Base-by-base conservation (phyloP, 2,113 vertebrate genomes). In the Mirza zaza region DNA sequence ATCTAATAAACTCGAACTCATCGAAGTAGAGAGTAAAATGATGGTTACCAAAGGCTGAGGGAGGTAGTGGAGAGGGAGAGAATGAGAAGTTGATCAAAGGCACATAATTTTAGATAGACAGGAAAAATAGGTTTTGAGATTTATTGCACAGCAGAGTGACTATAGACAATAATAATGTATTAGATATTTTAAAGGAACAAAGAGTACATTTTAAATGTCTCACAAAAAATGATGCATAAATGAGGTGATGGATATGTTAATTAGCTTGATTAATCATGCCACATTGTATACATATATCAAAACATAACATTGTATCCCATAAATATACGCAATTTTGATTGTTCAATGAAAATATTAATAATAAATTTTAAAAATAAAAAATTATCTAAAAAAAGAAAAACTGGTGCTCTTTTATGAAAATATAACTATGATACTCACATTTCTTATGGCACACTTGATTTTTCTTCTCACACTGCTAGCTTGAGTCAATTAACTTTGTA, bases 401-500 rank as follows among this genome's bases (percentile, higher is more conserved):
- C 45, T 76, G 65, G 34, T 68, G 17, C 48, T 77, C 29, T 80
- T 90, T 90, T 92, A 87, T 94, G 50, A 90, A 93, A 90, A 55
- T 90, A 34, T 52, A 90, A 95, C 34, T 61, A 57, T 52, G 12
- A 71, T 70, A 73, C 11, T 29, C 25, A n/a, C 12, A 61, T 36
- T 36, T 96, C 75, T 95, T 88, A 63, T 93, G 63, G 8, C 57
- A 73, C 15, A 10, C 86, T 17, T 36, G 50, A 18, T 42, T 77
- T 79, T 87, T 77, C 34, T 94, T 80, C 75, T 25, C 34, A 71
- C 4, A 14, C 89, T 92, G n/a, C 21, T 83, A 87, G 27, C 82
- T 77, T 48, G 70, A 73, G 42, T 94, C 48, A 93, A 10, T 93
- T 93, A 87, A 82, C 18, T 93, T 95, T 89, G 18, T 55, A 94